Conservation (phyloP, 1,140 invertebrate genomes). For the Maniola jurtina region DNA sequence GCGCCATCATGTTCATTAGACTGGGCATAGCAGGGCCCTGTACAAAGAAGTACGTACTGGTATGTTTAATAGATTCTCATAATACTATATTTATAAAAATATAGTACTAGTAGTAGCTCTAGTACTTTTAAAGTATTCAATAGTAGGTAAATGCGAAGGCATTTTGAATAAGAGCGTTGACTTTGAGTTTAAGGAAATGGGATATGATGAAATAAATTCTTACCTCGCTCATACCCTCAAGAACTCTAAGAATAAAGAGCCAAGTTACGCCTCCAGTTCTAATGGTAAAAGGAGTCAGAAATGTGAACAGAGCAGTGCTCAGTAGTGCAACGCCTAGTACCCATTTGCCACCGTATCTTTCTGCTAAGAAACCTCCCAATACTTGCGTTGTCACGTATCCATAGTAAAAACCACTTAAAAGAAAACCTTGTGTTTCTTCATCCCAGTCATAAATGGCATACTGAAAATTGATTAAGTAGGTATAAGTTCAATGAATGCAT, state of each 20-base stretch:
- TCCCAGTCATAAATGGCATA: slow-evolving; percentile 79
- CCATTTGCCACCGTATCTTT: slow-evolving; percentile 80
- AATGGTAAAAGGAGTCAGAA: slow-evolving; percentile 75
- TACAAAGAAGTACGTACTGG: slow-evolving; percentile 16
- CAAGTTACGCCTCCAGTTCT: slow-evolving; percentile 75
- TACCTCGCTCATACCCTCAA: slow-evolving; percentile 84
- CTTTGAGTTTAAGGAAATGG: no score
- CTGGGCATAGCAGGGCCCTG: slow-evolving; percentile 88
- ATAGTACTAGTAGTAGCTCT: no score
- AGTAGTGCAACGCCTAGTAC: slow-evolving; percentile 81
- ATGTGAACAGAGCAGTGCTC: slow-evolving; percentile 80
- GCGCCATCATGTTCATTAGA: slow-evolving; percentile 84
- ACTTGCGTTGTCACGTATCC: slow-evolving; percentile 82
- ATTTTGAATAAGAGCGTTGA: no score
- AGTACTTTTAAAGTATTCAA: no score
- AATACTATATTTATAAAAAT: no score
- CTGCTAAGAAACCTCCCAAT: slow-evolving; percentile 79
- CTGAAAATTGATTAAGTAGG: slow-evolving; percentile 37
- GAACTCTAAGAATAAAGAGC: slow-evolving; percentile 82
- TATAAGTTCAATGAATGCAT: no score
- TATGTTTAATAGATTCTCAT: no score
- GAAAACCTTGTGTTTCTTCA: slow-evolving; percentile 78
- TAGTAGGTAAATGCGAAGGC: no score
- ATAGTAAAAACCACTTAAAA: slow-evolving; percentile 81
- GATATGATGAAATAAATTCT: not conserved